Percentiles rank a stretch among this genome's conserved stretches.
phyloP scores from a whole-genome alignment of 1,140 invertebrate genomes.

The Micrasema minimum region DNA sequence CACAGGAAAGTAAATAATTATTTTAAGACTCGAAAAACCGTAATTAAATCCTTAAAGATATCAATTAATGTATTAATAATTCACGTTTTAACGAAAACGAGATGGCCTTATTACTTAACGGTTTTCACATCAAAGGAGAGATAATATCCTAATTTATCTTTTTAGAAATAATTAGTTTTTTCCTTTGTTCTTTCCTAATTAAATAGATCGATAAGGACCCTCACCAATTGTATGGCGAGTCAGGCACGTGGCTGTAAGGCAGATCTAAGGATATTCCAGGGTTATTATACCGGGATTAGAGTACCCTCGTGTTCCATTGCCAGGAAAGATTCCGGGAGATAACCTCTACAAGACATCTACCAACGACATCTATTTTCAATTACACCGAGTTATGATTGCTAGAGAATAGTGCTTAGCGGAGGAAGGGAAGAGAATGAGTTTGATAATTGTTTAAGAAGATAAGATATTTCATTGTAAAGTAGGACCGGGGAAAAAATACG shows the following conservation, averaged over 20 bases:
- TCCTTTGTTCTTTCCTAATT: slow-evolving; percentile 50
- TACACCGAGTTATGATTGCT: slow-evolving; percentile 46
- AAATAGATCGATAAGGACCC: slow-evolving; percentile 48
- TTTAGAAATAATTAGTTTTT: slow-evolving; percentile 45
- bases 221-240: too few species aligned
- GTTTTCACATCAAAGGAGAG: too few species aligned
- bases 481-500: slow-evolving; percentile 1
- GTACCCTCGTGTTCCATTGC: slow-evolving; percentile 5
- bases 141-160: slow-evolving; percentile 6
- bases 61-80: too few species aligned
- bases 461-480: slow-evolving; percentile 6
- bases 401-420: slow-evolving; percentile 3
- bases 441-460: slow-evolving; percentile 34
- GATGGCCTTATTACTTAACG: background rate
- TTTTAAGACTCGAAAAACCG: too few species aligned
- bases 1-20: too few species aligned
- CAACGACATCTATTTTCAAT: slow-evolving; percentile 31
- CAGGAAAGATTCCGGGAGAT: slow-evolving; percentile 15
- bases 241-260: too few species aligned
- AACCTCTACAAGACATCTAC: background rate
- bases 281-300: slow-evolving; percentile 12
- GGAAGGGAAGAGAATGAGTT: slow-evolving; percentile 2
- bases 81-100: background rate
- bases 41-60: too few species aligned
- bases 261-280: too few species aligned